Conservation (phyloP, 2,113 vertebrate species). For the Prunella himalayana region DNA sequence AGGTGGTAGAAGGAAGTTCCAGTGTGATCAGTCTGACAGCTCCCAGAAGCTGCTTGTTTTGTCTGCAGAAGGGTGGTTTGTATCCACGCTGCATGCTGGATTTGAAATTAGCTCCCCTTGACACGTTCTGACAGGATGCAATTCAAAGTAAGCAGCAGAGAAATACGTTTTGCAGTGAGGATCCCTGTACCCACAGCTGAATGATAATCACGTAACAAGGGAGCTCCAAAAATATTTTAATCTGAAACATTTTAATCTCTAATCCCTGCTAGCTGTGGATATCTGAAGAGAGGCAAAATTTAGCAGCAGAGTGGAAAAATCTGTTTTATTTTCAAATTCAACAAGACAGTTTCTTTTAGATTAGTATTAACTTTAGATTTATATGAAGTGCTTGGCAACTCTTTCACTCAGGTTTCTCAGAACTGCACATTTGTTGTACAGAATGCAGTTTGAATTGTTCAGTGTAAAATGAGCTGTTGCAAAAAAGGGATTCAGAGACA, state of each 20-base stretch:
- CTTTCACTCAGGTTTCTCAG: not conserved
- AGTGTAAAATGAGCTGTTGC: not conserved
- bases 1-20: not conserved
- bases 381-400: not conserved
- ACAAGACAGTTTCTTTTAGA: not conserved
- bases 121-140: not conserved
- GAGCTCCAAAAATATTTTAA: not conserved
- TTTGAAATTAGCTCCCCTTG: conserved; percentile 21
- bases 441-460: not conserved
- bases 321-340: not conserved
- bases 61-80: not conserved
- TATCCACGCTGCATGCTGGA: not conserved
- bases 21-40: not conserved
- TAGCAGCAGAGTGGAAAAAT: not conserved
- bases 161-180: not conserved
- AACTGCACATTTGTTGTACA: not conserved
- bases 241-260: conserved; percentile 19
- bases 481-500: not conserved
- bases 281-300: not conserved
- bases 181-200: not conserved
- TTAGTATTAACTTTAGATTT: not conserved
- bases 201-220: not conserved
- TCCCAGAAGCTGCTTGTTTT: not conserved
- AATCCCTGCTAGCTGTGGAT: not conserved
- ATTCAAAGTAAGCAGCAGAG: not conserved